Evolutionary conservation across 2,888 invertebrate genomes (phyloP).

Genomic region (Suillia variegata): DNA sequence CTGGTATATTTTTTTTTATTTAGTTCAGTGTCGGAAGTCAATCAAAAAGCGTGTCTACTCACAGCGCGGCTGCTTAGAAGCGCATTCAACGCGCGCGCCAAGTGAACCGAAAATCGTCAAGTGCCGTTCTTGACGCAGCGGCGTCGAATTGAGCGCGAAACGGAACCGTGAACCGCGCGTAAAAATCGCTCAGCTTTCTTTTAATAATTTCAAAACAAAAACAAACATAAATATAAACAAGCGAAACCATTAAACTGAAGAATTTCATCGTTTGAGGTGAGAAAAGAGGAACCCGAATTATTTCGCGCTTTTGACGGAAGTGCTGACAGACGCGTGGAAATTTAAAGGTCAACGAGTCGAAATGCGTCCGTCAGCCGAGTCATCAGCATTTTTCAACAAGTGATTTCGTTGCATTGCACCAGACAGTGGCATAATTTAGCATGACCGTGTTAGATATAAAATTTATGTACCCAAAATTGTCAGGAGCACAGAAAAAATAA

Average conservation of each 20-base stretch:
- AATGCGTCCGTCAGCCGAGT: slow-evolving; percentile 32
- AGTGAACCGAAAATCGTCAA: too few species aligned
- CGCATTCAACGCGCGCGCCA: slow-evolving; percentile 22
- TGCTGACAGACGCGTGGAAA: slow-evolving; percentile 15
- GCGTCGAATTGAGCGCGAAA: not conserved
- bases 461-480: too few species aligned
- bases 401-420: too few species aligned
- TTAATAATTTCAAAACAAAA: not conserved
- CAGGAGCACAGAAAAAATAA: too few species aligned
- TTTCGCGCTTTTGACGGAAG: too few species aligned
- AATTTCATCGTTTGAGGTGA: too few species aligned
- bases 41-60: slow-evolving; percentile 60
- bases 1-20: too few species aligned
- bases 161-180: not conserved
- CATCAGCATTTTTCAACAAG: too few species aligned
- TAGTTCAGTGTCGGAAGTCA: slow-evolving; percentile 62
- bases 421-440: too few species aligned
- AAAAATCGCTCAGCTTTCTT: not conserved
- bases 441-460: too few species aligned
- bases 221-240: not conserved
- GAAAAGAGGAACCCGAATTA: not conserved
- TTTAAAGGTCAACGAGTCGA: slow-evolving; percentile 30
- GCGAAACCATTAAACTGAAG: not conserved
- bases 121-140: not conserved
- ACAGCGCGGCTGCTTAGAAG: slow-evolving; percentile 30